Conservation (phyloP, 2,888 invertebrate species). For the Pyrocoelia pectoralis region DNA sequence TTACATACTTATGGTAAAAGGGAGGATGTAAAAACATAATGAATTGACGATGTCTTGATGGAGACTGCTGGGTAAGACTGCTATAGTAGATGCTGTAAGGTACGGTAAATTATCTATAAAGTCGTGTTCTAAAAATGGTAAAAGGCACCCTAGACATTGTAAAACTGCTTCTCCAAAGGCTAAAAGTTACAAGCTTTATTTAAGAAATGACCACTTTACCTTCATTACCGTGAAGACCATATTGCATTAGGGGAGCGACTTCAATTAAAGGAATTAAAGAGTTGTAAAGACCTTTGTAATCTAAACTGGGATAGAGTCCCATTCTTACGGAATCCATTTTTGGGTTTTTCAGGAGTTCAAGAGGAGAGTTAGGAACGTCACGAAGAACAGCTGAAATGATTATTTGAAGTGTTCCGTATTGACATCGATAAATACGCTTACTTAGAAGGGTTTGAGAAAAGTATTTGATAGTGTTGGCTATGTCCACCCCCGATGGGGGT, state of each 20-base stretch:
- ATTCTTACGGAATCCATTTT: slow-evolving; percentile 87
- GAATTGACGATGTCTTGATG: slow-evolving; percentile 96
- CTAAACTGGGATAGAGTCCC: slow-evolving; percentile 93
- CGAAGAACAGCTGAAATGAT: slow-evolving; percentile 83
- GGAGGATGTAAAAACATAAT: slow-evolving; percentile 94
- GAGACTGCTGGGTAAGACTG: slow-evolving; percentile 86
- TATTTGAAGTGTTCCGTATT: not conserved
- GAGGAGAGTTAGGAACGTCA: slow-evolving; percentile 93
- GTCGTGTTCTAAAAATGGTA: slow-evolving; percentile 96
- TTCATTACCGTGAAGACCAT: slow-evolving; percentile 80
- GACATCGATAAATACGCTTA: slow-evolving; percentile 59
- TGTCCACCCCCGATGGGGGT: slow-evolving; percentile 92
- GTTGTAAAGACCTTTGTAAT: slow-evolving; percentile 95
- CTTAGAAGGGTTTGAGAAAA: slow-evolving; percentile 97
- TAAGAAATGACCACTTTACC: not conserved
- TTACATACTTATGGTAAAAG: slow-evolving; percentile 93
- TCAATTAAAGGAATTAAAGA: slow-evolving; percentile 91
- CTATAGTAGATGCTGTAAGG: slow-evolving; percentile 91
- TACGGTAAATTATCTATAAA: slow-evolving; percentile 95
- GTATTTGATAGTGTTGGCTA: slow-evolving; percentile 97
- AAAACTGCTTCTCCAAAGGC: slow-evolving; percentile 94
- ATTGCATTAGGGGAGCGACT: slow-evolving; percentile 90
- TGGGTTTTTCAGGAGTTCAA: slow-evolving; percentile 88
- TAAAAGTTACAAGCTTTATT: slow-evolving; percentile 52
- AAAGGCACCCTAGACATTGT: slow-evolving; percentile 91